These are phyloP conservation scores for Oscheius sp. DNA, from an alignment of 2,888 invertebrate species.

Conservation along the genomic window DNA sequence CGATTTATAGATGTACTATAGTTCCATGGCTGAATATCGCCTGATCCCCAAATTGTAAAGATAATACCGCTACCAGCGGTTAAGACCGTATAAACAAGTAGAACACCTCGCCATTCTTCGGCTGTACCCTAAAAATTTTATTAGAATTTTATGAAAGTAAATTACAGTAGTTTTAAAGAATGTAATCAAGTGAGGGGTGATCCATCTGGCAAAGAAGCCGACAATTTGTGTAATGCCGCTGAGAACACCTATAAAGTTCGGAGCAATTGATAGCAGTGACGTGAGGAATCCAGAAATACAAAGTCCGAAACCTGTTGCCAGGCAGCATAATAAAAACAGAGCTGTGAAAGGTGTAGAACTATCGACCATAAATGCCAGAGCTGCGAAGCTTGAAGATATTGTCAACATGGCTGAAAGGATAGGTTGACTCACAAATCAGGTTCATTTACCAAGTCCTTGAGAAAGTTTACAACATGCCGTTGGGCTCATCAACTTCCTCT, in stretches of 20 bases:
- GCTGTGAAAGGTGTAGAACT: constrained; percentile 36
- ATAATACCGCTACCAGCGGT: constrained; percentile 40
- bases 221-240: constrained; percentile 52
- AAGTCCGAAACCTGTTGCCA: constrained; percentile 49
- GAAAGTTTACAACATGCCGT: constrained; percentile 56
- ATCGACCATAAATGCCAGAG: constrained; percentile 27
- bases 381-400: neutral
- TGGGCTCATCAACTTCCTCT: constrained; percentile 39
- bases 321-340: constrained; percentile 33
- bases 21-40: constrained; percentile 25
- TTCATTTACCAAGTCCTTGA: constrained; percentile 44
- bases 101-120: constrained; percentile 56
- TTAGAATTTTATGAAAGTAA: neutral
- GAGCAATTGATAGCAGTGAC: constrained; percentile 57
- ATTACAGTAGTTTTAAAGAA: constrained; percentile 49
- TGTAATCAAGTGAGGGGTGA: constrained; percentile 50
- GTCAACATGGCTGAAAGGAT: constrained; percentile 10
- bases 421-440: neutral
- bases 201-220: constrained; percentile 47
- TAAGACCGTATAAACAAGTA: constrained; percentile 46
- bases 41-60: constrained; percentile 57
- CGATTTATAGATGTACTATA: neutral
- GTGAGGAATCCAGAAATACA: constrained; percentile 64
- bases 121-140: constrained; percentile 46
- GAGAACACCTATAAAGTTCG: constrained; percentile 57